Evolutionary conservation across 2,113 vertebrate genomes (phyloP).

Genomic region (Myiozetetes cayanensis): DNA sequence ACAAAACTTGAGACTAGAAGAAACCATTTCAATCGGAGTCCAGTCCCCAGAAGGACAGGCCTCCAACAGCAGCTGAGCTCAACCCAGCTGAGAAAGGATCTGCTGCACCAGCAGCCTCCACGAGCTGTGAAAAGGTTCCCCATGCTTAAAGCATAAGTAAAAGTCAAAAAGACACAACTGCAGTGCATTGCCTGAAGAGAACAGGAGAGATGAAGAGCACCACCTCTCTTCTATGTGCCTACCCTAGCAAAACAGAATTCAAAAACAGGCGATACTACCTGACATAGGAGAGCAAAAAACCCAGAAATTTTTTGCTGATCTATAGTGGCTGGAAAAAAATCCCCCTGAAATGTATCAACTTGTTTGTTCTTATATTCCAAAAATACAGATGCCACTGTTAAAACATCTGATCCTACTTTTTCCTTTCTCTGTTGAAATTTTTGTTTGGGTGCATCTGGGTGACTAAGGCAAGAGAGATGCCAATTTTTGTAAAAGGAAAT

Average conservation of each 20-base stretch:
- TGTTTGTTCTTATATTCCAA: background rate
- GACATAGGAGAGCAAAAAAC: background rate
- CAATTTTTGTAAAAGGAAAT: slow-evolving; percentile 67
- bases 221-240: background rate
- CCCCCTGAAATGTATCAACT: background rate
- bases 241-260: background rate
- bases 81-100: background rate
- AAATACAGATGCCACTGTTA: background rate
- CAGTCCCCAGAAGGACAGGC: background rate
- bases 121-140: background rate
- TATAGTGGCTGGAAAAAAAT: background rate
- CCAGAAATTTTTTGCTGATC: background rate
- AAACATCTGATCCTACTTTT: background rate
- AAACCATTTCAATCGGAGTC: background rate
- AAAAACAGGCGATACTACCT: background rate
- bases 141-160: background rate
- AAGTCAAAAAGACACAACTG: background rate
- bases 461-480: slow-evolving; percentile 40
- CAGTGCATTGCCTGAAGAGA: background rate
- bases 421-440: background rate
- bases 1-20: background rate
- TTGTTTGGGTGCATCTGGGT: slow-evolving; percentile 1
- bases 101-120: background rate
- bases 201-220: background rate
- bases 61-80: background rate